phyloP scores from a whole-genome alignment of 2,797 vertebrate species.

The Crocidura indochinensis region DNA sequence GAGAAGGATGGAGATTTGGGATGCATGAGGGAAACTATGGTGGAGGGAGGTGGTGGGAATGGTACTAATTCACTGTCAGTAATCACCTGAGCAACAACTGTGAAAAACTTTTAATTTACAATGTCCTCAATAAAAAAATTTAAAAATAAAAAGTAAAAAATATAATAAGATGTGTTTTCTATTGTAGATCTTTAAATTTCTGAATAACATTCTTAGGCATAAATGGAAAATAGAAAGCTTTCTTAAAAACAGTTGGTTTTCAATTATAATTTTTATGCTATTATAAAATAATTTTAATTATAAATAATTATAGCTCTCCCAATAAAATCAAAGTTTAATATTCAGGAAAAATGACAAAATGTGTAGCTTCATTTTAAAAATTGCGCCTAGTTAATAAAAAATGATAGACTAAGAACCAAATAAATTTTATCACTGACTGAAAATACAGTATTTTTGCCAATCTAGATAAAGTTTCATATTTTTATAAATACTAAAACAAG shows the following conservation, averaged over 20 bases:
- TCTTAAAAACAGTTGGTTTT: not conserved
- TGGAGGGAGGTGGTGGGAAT: too few relatives aligned
- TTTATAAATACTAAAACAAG: constrained; percentile 33
- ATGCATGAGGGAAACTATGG: too few relatives aligned
- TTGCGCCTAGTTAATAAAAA: not conserved
- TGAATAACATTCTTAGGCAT: not conserved
- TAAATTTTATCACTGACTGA: not conserved
- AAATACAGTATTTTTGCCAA: constrained; percentile 18
- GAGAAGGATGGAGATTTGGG: too few relatives aligned
- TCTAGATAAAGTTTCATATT: not conserved
- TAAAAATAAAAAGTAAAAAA: too few relatives aligned
- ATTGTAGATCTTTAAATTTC: not conserved
- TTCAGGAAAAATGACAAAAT: not conserved
- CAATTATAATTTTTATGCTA: too few relatives aligned
- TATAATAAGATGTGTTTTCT: too few relatives aligned
- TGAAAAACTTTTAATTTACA: too few relatives aligned
- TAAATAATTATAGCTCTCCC: not conserved
- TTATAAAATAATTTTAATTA: not conserved
- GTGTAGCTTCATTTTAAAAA: constrained; percentile 23
- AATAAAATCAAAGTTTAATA: not conserved
- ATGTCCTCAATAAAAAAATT: too few relatives aligned
- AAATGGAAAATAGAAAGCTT: constrained; percentile 29
- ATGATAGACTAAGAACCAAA: not conserved
- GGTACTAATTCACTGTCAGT: too few relatives aligned
- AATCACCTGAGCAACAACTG: too few relatives aligned